phyloP scores from a whole-genome alignment of 2,113 vertebrate species.

The Bostrychus sinensis region DNA sequence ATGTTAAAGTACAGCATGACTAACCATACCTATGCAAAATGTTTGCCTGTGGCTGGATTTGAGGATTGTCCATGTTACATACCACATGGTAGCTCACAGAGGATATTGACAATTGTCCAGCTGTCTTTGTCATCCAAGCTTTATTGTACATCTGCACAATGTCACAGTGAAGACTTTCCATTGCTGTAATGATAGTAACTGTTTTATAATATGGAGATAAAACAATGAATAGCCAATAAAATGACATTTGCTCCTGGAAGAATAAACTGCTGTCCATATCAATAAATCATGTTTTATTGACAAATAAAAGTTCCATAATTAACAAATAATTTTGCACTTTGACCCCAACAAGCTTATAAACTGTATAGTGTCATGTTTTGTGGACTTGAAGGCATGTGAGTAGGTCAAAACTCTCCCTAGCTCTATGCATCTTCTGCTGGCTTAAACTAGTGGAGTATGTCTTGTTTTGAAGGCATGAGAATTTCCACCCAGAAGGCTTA shows the following conservation, averaged over 20 bases:
- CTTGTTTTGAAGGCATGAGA: constrained; percentile 48
- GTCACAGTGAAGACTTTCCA: background rate
- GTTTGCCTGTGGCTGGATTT: no score
- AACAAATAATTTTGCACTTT: background rate
- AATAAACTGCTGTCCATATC: background rate
- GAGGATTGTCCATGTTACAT: no score
- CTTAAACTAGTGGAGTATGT: constrained; percentile 30
- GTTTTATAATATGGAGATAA: constrained; percentile 1
- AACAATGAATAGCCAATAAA: background rate
- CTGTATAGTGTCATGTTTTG: background rate
- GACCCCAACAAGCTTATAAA: background rate
- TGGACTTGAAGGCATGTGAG: background rate
- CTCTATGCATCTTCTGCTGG: constrained; percentile 7
- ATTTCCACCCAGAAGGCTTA: constrained; percentile 44
- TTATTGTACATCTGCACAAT: background rate
- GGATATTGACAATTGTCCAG: no score
- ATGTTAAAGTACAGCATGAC: no score
- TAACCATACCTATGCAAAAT: no score
- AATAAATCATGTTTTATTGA: background rate
- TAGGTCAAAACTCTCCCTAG: background rate
- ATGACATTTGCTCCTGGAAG: background rate
- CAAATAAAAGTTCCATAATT: background rate
- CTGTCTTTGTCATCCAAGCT: background rate
- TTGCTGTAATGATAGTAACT: background rate
- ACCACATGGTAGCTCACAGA: no score